Base-by-base conservation (phyloP, 2,888 invertebrate species). In the Tenthredo mesomela region DNA sequence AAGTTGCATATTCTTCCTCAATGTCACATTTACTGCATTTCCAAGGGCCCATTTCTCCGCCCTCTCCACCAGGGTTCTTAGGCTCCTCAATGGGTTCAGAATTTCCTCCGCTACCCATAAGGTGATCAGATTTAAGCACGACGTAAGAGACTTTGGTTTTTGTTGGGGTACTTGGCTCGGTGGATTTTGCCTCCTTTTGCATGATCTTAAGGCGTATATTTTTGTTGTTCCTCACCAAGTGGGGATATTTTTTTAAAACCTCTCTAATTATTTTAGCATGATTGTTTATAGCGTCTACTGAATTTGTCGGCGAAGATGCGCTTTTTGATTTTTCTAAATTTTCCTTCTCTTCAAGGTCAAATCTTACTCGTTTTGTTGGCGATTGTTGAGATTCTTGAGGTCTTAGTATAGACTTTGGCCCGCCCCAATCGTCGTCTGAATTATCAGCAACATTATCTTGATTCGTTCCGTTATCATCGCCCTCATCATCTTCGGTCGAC, bases 261-360 rank as follows among this genome's bases (percentile, higher is more conserved):
- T 97, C 97, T 86, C 97, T 96, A 85, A 98, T 97, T 82, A 98
- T 97, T 94, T 97, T 97, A 0, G 97, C 97, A 93, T 98, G 98
- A 92, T 96, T 96, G 58, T 91, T 91, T 1, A 93, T 89, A 43
- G 93, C 89, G 2, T 92, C 92, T 0, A 91, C 88, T 3, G 90
- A 82, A 84, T 89, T 90, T 85, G 80, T 2, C 83, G 86, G 43
- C 87, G 85, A 47, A 86, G 85, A 47, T 87, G 88, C 86, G 85
- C 89, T 89, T 58, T 89, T 89, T 12, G 93, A 91, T 58, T 94
- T 93, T 73, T 93, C 93, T 87, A 95, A 93, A 86, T 94, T 95
- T 89, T 95, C 95, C 89, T 96, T 96, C 54, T 95, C 95, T 90
- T 95, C 96, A 83, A 96, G 94, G 86, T 95, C 95, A 75, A 96